phyloP scores from a whole-genome alignment of 2,888 invertebrate genomes.

The Zygothrica quintamaculata region DNA sequence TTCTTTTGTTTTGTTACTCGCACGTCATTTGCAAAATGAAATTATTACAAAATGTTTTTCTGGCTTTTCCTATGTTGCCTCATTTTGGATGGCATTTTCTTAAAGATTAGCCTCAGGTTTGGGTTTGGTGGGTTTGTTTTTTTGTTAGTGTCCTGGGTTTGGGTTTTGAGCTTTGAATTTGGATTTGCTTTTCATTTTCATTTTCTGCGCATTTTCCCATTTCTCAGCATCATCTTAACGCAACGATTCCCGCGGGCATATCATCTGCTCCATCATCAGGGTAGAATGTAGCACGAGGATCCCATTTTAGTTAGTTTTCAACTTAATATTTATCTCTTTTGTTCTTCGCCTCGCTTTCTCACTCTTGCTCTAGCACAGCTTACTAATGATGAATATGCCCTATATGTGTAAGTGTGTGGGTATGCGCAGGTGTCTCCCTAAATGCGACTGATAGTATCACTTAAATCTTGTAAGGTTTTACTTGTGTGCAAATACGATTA shows the following conservation, averaged over 20 bases:
- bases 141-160: slow-evolving; percentile 7
- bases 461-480: slow-evolving; percentile 54
- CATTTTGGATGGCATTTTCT: slow-evolving; percentile 42
- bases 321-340: slow-evolving; percentile 37
- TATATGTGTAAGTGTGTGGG: slow-evolving; percentile 7
- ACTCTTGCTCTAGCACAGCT: slow-evolving; percentile 36
- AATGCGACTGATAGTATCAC: slow-evolving; percentile 68
- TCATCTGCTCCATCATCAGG: slow-evolving; percentile 70
- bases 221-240: slow-evolving; percentile 54
- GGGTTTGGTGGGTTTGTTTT: slow-evolving; percentile 37
- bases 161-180: slow-evolving; percentile 16
- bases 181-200: slow-evolving; percentile 18
- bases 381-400: slow-evolving; percentile 61
- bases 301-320: slow-evolving; percentile 47
- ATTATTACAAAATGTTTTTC: slow-evolving; percentile 79
- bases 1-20: slow-evolving; percentile 82
- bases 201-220: slow-evolving; percentile 8
- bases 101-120: slow-evolving; percentile 22
- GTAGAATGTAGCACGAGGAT: slow-evolving; percentile 10
- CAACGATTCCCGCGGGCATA: slow-evolving; percentile 77
- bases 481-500: too few relatives aligned
- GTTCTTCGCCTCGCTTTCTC: slow-evolving; percentile 7
- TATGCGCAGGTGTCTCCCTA: slow-evolving; percentile 30
- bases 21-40: slow-evolving; percentile 83
- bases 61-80: slow-evolving; percentile 44